A percentile compares a stretch with the other conserved stretches of the same genome.
Conservation (phyloP, 2,888 invertebrate species). For the Schizotus pectinicornis region DNA sequence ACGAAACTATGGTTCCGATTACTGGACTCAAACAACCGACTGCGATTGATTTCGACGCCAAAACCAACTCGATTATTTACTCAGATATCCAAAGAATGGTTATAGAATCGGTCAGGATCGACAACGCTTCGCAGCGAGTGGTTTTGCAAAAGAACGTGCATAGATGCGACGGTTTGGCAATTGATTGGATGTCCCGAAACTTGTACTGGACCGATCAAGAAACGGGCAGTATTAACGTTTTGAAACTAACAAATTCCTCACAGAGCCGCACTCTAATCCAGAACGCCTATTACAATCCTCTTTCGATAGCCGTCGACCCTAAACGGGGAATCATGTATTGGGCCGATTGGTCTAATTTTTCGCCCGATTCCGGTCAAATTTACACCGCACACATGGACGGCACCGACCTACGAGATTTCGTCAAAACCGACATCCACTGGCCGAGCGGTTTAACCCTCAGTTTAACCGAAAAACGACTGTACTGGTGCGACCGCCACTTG, state of each 20-base stretch:
- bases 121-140: slow-evolving; percentile 42
- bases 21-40: slow-evolving; percentile 69
- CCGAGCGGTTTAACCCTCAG: slow-evolving; percentile 80
- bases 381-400: slow-evolving; percentile 81
- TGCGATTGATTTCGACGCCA: slow-evolving; percentile 72
- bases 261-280: slow-evolving; percentile 64
- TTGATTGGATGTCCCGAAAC: slow-evolving; percentile 84
- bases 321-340: slow-evolving; percentile 76
- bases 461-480: slow-evolving; percentile 62
- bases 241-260: slow-evolving; percentile 66
- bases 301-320: slow-evolving; percentile 69
- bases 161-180: slow-evolving; percentile 76
- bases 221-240: slow-evolving; percentile 71
- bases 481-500: slow-evolving; percentile 76
- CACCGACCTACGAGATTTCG: slow-evolving; percentile 60
- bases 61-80: slow-evolving; percentile 53
- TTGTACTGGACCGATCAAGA: slow-evolving; percentile 85
- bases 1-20: slow-evolving; percentile 73
- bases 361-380: slow-evolving; percentile 64
- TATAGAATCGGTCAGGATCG: slow-evolving; percentile 40
- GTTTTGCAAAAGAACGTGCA: slow-evolving; percentile 66
- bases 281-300: slow-evolving; percentile 65
- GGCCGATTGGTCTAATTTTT: slow-evolving; percentile 70
- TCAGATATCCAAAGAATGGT: slow-evolving; percentile 62
- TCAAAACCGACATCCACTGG: slow-evolving; percentile 67